phyloP scores from a whole-genome alignment of 2,888 invertebrate genomes.

The Catocala nupta region DNA sequence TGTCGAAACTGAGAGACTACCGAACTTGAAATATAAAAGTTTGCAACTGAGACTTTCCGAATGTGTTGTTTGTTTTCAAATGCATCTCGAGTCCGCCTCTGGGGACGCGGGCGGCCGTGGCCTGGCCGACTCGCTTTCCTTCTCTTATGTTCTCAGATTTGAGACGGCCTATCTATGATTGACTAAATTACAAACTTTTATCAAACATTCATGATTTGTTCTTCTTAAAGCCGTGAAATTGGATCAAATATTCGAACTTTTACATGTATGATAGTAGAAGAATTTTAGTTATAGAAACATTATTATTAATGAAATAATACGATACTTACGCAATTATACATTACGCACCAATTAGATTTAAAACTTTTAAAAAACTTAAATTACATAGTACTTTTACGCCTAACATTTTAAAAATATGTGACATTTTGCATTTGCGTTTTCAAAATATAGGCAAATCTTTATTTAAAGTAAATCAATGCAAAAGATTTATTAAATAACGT shows the following conservation, averaged over 20 bases:
- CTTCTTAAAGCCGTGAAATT: not conserved
- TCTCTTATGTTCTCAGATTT: slow-evolving; percentile 33
- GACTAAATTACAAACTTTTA: slow-evolving; percentile 23
- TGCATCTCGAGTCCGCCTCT: slow-evolving; percentile 49
- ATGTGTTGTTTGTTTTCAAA: slow-evolving; percentile 68
- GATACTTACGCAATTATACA: too few species aligned
- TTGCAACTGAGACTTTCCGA: slow-evolving; percentile 64
- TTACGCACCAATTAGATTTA: too few species aligned
- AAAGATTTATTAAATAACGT: too few species aligned
- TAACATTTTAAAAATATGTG: too few species aligned
- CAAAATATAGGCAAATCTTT: too few species aligned
- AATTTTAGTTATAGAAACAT: too few species aligned
- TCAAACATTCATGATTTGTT: not conserved
- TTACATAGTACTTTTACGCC: too few species aligned
- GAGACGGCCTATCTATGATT: slow-evolving; percentile 33
- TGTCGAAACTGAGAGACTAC: slow-evolving; percentile 69
- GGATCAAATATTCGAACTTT: not conserved
- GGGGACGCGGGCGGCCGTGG: slow-evolving; percentile 23
- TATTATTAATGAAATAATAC: too few species aligned
- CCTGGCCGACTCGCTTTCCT: slow-evolving; percentile 24
- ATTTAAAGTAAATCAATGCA: too few species aligned
- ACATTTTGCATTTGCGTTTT: too few species aligned
- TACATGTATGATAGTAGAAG: not conserved
- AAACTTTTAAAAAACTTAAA: too few species aligned
- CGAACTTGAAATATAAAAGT: slow-evolving; percentile 83